These are phyloP conservation scores for Perodicticus potto DNA, from an alignment of 2,797 vertebrate genomes.

Conservation along the genomic window DNA sequence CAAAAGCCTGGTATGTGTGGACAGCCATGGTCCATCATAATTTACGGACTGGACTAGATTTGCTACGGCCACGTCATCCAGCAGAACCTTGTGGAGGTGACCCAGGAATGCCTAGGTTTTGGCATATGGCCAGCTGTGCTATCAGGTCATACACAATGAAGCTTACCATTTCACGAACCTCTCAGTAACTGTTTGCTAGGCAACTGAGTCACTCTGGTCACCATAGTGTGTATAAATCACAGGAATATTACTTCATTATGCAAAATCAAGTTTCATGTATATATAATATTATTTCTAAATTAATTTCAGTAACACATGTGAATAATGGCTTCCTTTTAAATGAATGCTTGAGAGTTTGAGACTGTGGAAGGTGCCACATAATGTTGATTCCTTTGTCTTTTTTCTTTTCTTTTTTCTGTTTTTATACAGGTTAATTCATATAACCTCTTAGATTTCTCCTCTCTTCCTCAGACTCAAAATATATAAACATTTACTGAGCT, in stretches of 20 bases:
- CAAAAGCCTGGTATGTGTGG: not conserved
- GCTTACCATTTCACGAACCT: not conserved
- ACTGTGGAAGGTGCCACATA: not conserved
- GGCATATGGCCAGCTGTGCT: not conserved
- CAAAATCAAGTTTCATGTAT: not conserved
- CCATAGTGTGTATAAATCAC: not conserved
- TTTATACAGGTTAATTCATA: not conserved
- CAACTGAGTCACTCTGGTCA: not conserved
- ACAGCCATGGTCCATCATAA: not conserved
- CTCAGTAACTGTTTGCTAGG: not conserved
- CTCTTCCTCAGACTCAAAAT: not conserved
- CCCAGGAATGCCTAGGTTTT: not conserved
- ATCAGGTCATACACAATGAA: not conserved
- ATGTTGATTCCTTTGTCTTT: not conserved
- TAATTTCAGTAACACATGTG: not conserved
- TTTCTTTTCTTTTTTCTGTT: not conserved
- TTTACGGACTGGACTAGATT: not conserved
- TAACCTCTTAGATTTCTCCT: not conserved
- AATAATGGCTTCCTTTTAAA: conserved; percentile 8
- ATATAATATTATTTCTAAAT: not conserved
- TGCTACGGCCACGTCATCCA: not conserved
- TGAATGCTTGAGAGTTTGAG: not conserved
- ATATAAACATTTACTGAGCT: not conserved
- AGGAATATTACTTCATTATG: conserved; percentile 8
- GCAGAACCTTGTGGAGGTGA: not conserved